Evolutionary conservation across 64 coral and sea anemone species (phyloP).

Genomic region (Pachyseris speciosa): DNA sequence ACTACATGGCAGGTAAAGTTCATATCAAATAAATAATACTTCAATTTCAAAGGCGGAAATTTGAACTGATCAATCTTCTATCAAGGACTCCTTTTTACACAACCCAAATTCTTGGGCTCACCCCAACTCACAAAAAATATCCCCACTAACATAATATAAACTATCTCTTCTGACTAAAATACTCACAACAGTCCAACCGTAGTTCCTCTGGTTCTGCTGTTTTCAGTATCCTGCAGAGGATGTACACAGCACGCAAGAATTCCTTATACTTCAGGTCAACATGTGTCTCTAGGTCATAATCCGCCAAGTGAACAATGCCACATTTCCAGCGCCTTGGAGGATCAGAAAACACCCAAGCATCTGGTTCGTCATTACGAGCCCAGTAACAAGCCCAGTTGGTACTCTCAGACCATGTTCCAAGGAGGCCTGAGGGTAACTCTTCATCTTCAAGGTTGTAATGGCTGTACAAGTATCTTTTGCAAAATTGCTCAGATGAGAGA

Average conservation of each 20-base stretch:
- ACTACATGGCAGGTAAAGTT: no score
- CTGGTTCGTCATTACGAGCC: neutral
- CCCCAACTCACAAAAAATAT: neutral
- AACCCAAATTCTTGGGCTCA: no score
- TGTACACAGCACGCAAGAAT: slow-evolving; percentile 48
- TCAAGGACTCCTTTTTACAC: no score
- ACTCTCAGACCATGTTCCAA: slow-evolving; percentile 3
- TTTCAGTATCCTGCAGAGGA: slow-evolving; percentile 41
- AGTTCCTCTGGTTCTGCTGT: slow-evolving; percentile 34
- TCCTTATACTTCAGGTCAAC: slow-evolving; percentile 52
- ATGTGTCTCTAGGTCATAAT: slow-evolving; percentile 27
- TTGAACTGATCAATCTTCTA: no score
- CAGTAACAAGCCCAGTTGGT: slow-evolving; percentile 38
- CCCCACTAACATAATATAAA: neutral
- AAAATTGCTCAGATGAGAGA: slow-evolving; percentile 44
- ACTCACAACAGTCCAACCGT: slow-evolving; percentile 53
- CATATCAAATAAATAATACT: no score
- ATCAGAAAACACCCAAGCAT: slow-evolving; percentile 45
- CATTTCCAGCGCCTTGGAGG: slow-evolving; percentile 69
- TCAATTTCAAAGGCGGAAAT: no score
- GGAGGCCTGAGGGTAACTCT: slow-evolving; percentile 33
- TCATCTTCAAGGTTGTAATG: slow-evolving; percentile 49
- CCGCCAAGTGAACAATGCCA: slow-evolving; percentile 68
- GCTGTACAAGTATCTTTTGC: slow-evolving; percentile 28
- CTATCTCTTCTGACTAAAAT: neutral